phyloP scores from a whole-genome alignment of 2,797 vertebrate species.

The Semaprochilodus insignis region DNA sequence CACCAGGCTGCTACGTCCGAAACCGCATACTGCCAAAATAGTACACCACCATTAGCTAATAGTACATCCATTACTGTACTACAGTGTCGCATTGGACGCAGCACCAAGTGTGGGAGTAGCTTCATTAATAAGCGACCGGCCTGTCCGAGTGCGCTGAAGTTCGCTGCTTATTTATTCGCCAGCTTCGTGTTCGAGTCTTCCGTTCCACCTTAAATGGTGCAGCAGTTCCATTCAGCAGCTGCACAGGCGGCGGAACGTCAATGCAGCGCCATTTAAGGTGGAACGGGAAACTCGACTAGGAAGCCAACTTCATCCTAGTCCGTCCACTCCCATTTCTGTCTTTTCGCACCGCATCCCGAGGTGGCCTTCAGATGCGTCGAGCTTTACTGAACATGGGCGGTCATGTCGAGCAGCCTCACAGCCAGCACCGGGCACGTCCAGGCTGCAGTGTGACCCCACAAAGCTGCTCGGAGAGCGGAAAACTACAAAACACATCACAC shows the following conservation, averaged over 20 bases:
- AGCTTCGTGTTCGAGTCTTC: background rate
- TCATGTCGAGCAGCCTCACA: too few species aligned
- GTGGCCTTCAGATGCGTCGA: background rate
- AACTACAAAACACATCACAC: background rate
- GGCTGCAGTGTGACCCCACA: background rate
- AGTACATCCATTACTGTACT: background rate
- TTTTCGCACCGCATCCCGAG: background rate
- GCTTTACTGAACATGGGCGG: background rate
- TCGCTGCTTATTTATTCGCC: background rate
- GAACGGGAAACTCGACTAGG: too few species aligned
- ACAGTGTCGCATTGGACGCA: background rate
- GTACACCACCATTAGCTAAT: too few species aligned
- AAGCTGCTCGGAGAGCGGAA: background rate
- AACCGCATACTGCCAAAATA: background rate
- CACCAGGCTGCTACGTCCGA: background rate
- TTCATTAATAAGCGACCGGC: background rate
- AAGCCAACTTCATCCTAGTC: too few species aligned
- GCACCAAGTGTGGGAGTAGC: background rate
- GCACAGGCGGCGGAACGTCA: too few species aligned
- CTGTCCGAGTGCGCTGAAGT: background rate
- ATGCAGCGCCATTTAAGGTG: too few species aligned
- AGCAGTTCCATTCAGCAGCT: too few species aligned
- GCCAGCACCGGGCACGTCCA: background rate
- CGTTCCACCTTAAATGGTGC: background rate
- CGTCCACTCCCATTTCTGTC: too few species aligned